Evolutionary conservation across 2,888 invertebrate species (phyloP), one percentile per base, ranked within the genome.

Genomic region (Ariolimax columbianus): DNA sequence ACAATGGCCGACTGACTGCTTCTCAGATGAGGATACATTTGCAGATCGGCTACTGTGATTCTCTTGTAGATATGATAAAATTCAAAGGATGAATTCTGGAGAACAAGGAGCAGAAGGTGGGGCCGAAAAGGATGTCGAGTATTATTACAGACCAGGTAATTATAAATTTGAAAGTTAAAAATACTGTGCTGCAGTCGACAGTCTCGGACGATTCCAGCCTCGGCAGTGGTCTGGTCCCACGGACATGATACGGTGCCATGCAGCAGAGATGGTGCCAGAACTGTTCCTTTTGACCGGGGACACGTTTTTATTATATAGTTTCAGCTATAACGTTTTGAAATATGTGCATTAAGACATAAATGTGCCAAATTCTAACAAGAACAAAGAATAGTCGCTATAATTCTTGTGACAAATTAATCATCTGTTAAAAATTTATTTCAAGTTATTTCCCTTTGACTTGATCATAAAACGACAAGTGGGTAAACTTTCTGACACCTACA

Each of bases 81-180:
- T 79, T 68, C 47, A 85, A 89, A 89, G 83, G 51, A 92, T 92
- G 92, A 92, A 90, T 89, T 90, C 89, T 43, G 89, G 91, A 78
- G 92, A 92, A 77, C 89, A 90, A 87, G 89, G 89, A 77, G 90
- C 90, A 85, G 92, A 92, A 88, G 89, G 90, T 83, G 89, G 90
- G 83, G 90, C 89, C 86, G 92, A 92, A 84, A 90, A 91, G 86
- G 92, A 92, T 88, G 91, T 91, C 89, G 92, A 91, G 82, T 91
- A 89, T 86, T 92, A 89, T 86, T 91, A 90, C 85, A 88, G 91
- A 73, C 91, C 92, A 90, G 92, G 91, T 91, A 89, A 87, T 80
- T 47, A 11, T 11, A 73, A 66, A 33, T 38, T n/a, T 82, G 40
- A 77, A 1, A 17, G 40, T n/a, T 59, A 33, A 33, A 66, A 33